phyloP scores from a whole-genome alignment of 2,113 vertebrate genomes.

The Athene cunicularia region DNA sequence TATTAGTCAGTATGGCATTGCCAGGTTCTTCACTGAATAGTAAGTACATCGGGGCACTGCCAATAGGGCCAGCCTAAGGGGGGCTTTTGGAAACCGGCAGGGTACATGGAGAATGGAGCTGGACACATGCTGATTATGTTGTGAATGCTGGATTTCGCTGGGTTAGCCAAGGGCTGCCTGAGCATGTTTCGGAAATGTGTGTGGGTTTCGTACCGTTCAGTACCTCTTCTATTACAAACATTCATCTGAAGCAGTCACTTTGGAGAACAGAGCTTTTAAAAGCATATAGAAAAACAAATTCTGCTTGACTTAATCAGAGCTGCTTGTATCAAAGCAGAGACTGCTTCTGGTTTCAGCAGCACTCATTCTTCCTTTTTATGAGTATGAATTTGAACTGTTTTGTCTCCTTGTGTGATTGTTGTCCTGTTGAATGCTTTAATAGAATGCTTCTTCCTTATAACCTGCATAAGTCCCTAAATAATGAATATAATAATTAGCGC shows the following conservation, averaged over 20 bases:
- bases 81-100: slow-evolving; percentile 24
- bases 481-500: neutral
- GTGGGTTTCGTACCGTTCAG: neutral
- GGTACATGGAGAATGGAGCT: neutral
- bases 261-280: neutral
- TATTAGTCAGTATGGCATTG: slow-evolving; percentile 87
- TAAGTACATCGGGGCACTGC: slow-evolving; percentile 77
- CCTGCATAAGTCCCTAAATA: neutral
- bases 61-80: neutral
- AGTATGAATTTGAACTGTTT: neutral
- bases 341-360: neutral
- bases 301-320: neutral
- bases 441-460: neutral
- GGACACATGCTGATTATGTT: neutral
- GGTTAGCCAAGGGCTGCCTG: slow-evolving; percentile 9
- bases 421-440: neutral
- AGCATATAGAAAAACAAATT: neutral
- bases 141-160: slow-evolving; percentile 1
- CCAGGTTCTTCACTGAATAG: slow-evolving; percentile 96
- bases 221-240: neutral
- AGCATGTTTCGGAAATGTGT: neutral
- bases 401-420: neutral
- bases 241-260: neutral
- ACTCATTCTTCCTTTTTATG: neutral
- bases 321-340: neutral